Conservation (phyloP, 2,113 vertebrate species). For the Pimephales promelas region DNA sequence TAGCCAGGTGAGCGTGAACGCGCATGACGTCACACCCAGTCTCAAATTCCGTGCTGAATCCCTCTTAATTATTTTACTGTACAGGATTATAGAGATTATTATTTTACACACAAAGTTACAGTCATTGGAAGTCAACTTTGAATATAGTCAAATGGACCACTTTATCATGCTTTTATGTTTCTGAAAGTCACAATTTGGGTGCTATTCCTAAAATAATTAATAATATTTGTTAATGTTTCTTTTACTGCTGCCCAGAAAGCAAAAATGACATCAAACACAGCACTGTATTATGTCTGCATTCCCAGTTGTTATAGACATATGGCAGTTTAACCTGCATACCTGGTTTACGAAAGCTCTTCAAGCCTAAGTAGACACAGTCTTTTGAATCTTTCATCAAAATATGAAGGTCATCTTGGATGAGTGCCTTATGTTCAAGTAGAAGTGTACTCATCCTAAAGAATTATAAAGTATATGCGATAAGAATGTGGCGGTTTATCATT, state of each 20-base stretch:
- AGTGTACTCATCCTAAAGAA: not conserved
- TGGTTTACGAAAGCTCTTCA: not conserved
- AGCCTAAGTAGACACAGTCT: not conserved
- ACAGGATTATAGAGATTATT: too few species aligned
- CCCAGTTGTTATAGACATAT: not conserved
- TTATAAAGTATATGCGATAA: not conserved
- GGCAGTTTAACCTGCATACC: not conserved
- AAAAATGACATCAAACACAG: not conserved
- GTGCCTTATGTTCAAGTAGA: not conserved
- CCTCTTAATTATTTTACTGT: too few species aligned
- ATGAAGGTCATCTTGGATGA: not conserved
- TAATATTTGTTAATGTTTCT: not conserved
- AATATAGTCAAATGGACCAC: not conserved
- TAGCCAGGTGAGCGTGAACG: too few species aligned
- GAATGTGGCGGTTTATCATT: conserved; percentile 15
- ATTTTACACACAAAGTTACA: not conserved
- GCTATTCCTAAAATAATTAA: not conserved
- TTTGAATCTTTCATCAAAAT: not conserved
- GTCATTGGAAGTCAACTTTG: not conserved
- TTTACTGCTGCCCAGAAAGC: not conserved
- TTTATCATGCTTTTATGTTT: too few species aligned
- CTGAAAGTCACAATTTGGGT: not conserved
- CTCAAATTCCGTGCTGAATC: too few species aligned
- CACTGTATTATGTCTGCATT: not conserved
- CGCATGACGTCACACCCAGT: too few species aligned